Evolutionary conservation across 2,113 vertebrate species (phyloP).

Genomic region (Notarius quadriscutis): DNA sequence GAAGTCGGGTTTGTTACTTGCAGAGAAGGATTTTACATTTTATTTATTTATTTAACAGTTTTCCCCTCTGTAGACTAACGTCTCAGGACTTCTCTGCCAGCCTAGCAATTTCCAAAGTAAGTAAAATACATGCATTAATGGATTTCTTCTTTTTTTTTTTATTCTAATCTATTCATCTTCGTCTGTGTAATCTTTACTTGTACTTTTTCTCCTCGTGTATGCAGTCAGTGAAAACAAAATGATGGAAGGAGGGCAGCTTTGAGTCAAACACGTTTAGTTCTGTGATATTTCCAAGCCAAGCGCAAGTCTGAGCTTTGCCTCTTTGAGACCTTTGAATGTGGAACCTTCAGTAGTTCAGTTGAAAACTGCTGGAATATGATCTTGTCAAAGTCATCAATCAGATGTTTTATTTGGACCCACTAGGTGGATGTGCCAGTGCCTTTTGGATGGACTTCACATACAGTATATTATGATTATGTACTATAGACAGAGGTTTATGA

Average conservation of each 20-base stretch:
- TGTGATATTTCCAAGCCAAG: neutral
- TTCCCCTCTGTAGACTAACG: neutral
- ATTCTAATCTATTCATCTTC: neutral
- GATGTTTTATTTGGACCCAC: neutral
- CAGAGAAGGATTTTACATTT: neutral
- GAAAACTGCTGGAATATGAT: neutral
- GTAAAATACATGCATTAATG: neutral
- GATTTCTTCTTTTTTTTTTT: neutral
- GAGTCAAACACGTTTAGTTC: neutral
- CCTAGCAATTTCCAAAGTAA: slow-evolving; percentile 10
- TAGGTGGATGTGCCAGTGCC: neutral
- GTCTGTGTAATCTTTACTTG: neutral
- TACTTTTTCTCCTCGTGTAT: neutral
- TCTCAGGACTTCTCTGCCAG: neutral
- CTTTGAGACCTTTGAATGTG: neutral
- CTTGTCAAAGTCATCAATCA: neutral
- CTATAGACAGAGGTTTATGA: neutral
- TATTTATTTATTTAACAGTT: neutral
- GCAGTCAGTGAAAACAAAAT: neutral
- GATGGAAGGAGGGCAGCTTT: neutral
- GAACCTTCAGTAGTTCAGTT: neutral
- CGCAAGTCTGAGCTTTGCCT: neutral
- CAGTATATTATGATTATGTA: neutral
- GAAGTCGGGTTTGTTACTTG: neutral
- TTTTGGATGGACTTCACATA: neutral